Evolutionary conservation across 2,113 vertebrate genomes (phyloP).

Genomic region (Bolborhynchus lineola): DNA sequence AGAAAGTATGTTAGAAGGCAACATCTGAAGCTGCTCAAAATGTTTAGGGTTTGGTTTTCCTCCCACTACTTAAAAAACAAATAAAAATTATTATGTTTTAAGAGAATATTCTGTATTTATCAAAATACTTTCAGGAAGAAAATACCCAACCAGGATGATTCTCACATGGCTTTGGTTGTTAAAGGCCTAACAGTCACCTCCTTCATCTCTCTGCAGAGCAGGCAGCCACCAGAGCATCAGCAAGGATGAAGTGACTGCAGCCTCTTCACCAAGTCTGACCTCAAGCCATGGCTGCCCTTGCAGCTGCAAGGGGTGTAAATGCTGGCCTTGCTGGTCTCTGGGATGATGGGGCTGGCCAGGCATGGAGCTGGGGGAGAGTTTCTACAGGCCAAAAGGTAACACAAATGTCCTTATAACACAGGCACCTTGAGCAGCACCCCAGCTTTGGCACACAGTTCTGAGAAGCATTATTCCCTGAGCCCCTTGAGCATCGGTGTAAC

Average conservation of each 20-base stretch:
- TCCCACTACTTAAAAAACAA: neutral
- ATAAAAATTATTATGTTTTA: neutral
- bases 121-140: neutral
- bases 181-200: neutral
- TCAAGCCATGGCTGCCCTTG: neutral
- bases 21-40: neutral
- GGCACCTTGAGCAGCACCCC: neutral
- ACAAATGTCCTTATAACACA: neutral
- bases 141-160: neutral
- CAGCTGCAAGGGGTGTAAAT: neutral
- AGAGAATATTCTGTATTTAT: neutral
- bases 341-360: neutral
- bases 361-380: neutral
- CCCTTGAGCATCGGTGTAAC: neutral
- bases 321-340: neutral
- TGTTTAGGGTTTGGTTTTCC: neutral
- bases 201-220: neutral
- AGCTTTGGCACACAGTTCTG: neutral
- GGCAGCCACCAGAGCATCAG: neutral
- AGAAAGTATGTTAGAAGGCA: neutral
- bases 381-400: neutral
- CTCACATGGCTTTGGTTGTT: neutral
- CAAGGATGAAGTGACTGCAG: neutral
- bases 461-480: accelerated
- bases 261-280: neutral